Conservation (phyloP, 2,797 vertebrate genomes). For the Adrianichthys oophorus region DNA sequence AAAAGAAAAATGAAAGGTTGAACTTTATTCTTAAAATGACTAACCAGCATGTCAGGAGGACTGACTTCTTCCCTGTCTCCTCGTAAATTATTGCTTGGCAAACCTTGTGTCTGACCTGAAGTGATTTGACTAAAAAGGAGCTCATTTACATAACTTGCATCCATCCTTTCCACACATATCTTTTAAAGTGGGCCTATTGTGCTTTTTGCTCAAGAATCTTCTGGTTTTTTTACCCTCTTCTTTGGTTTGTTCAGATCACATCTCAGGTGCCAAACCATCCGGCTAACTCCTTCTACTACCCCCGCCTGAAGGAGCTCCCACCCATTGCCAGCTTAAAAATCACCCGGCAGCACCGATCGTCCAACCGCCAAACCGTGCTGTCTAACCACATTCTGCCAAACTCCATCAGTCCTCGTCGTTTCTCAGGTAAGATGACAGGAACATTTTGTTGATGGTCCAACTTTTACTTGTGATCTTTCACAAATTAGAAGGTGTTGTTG, state of each 20-base stretch:
- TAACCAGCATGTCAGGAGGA: slow-evolving; percentile 10
- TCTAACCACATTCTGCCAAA: slow-evolving; percentile 83
- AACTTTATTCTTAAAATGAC: slow-evolving; percentile 32
- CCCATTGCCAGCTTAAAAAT: slow-evolving; percentile 78
- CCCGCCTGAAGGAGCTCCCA: slow-evolving; percentile 77
- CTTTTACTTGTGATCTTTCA: too few species aligned
- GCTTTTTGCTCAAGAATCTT: slow-evolving; percentile 26
- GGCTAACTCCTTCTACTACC: slow-evolving; percentile 84
- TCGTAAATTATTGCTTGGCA: slow-evolving; percentile 42
- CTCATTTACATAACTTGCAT: slow-evolving; percentile 41
- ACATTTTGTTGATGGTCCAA: not conserved
- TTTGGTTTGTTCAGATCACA: slow-evolving; percentile 72
- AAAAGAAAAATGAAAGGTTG: slow-evolving; percentile 2
- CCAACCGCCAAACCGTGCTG: slow-evolving; percentile 63
- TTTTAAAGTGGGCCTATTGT: slow-evolving; percentile 33
- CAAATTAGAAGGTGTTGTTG: too few species aligned
- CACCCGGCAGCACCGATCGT: slow-evolving; percentile 62
- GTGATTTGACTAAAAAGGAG: slow-evolving; percentile 36
- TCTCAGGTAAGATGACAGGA: slow-evolving; percentile 66
- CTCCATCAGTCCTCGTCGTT: slow-evolving; percentile 66
- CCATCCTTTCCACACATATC: slow-evolving; percentile 30
- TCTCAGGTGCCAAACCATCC: slow-evolving; percentile 83
- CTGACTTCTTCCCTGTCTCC: slow-evolving; percentile 43
- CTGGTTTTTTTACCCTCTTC: slow-evolving; percentile 24
- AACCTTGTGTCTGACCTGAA: slow-evolving; percentile 35